A percentile compares a stretch with the other conserved stretches of the same genome.
phyloP scores from a whole-genome alignment of 37 sponge, comb jelly and placozoan genomes.

The Geodia barretti region DNA sequence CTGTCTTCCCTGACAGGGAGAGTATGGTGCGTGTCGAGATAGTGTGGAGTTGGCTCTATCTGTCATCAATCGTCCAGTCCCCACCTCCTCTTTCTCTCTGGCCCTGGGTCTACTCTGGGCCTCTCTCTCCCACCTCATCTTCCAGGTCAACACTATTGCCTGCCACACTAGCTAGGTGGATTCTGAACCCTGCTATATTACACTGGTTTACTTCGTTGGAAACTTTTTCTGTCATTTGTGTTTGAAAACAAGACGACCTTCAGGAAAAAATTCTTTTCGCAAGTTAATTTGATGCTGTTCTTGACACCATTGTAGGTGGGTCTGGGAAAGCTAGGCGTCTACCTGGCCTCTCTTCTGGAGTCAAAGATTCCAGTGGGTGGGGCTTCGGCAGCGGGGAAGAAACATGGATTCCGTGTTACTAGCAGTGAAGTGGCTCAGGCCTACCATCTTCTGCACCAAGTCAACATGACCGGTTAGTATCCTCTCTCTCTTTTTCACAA shows the following conservation, averaged over 20 bases:
- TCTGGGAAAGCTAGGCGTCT: conserved; percentile 43
- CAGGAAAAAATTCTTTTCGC: too few species aligned
- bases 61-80: conserved; percentile 52
- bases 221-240: too few species aligned
- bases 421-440: conserved; percentile 40
- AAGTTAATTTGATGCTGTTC: too few species aligned
- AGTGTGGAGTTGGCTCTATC: conserved; percentile 47
- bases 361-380: neutral
- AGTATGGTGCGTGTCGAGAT: conserved; percentile 29
- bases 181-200: too few species aligned
- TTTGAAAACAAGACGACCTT: neutral
- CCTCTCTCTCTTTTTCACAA: neutral
- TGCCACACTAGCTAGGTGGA: neutral
- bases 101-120: conserved; percentile 57
- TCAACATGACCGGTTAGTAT: conserved; percentile 60
- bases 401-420: conserved; percentile 36
- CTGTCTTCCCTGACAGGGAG: conserved; percentile 41
- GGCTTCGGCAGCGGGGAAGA: conserved; percentile 3
- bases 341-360: conserved; percentile 37
- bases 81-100: conserved; percentile 38
- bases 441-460: conserved; percentile 69
- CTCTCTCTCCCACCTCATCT: conserved; percentile 38
- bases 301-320: conserved; percentile 10
- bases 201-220: too few species aligned
- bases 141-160: conserved; percentile 19